Evolutionary conservation across 2,113 vertebrate genomes (phyloP).

Genomic region (Diadophis punctatus): DNA sequence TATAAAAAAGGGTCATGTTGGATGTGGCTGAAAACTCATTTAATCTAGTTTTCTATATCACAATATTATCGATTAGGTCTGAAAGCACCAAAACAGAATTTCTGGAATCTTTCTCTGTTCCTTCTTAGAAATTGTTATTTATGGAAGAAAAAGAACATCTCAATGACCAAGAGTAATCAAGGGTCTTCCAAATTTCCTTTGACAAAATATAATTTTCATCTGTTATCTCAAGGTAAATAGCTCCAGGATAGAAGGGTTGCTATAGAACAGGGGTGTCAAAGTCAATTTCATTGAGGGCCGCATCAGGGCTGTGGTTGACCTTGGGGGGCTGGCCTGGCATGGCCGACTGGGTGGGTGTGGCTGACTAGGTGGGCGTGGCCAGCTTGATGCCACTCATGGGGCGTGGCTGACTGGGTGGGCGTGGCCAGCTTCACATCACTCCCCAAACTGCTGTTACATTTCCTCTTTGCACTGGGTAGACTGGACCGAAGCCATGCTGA

Average conservation of each 20-base stretch:
- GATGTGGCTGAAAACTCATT: neutral
- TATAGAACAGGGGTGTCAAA: neutral
- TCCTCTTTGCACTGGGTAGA: too few species aligned
- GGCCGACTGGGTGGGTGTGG: too few species aligned
- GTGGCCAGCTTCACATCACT: too few species aligned
- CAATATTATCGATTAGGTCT: neutral
- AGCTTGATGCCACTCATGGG: too few species aligned
- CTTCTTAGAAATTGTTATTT: neutral
- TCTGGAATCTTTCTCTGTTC: neutral
- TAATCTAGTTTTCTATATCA: neutral
- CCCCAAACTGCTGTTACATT: too few species aligned
- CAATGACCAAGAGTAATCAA: neutral
- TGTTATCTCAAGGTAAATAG: neutral
- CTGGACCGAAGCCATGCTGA: too few species aligned
- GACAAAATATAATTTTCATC: neutral
- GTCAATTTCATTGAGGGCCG: too few species aligned
- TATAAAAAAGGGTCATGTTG: neutral
- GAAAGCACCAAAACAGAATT: neutral
- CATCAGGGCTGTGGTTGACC: too few species aligned
- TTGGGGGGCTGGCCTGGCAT: too few species aligned
- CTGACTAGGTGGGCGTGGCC: too few species aligned
- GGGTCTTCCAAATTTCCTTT: neutral
- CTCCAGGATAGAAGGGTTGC: neutral
- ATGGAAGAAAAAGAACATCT: neutral
- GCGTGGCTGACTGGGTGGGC: too few species aligned